Percentiles rank a stretch among this genome's conserved stretches.
phyloP scores from a whole-genome alignment of 2,888 invertebrate species.

The Trissonchulus sp. region DNA sequence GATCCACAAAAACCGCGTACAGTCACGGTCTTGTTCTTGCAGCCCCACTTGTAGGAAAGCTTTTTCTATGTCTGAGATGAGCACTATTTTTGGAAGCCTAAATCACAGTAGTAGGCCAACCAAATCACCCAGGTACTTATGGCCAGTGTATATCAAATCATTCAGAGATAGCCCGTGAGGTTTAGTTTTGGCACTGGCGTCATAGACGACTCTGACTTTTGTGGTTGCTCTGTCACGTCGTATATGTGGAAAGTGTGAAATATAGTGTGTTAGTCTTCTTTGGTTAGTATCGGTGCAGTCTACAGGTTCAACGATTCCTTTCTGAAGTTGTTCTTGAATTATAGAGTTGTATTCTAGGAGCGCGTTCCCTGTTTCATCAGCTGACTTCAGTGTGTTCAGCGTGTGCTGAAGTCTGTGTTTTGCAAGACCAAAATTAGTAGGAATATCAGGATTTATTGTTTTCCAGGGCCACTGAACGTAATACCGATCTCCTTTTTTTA shows the following conservation, averaged over 20 bases:
- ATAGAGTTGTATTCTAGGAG: not conserved
- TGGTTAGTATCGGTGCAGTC: not conserved
- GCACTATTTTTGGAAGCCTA: not conserved
- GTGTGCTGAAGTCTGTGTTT: not conserved
- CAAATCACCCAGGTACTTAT: not conserved
- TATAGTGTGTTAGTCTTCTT: slow-evolving; percentile 8
- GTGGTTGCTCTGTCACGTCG: slow-evolving; percentile 9
- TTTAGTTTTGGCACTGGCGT: slow-evolving; percentile 18
- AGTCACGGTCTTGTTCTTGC: slow-evolving; percentile 32
- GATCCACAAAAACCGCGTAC: slow-evolving; percentile 14
- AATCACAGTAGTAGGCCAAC: not conserved
- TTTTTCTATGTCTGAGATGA: slow-evolving; percentile 37
- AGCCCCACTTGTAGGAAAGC: slow-evolving; percentile 40
- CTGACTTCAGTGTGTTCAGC: not conserved
- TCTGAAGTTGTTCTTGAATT: not conserved
- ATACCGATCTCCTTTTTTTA: not conserved
- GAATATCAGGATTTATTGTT: not conserved
- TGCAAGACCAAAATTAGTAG: not conserved
- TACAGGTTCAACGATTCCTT: slow-evolving; percentile 7
- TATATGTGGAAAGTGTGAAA: slow-evolving; percentile 9
- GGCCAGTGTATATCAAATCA: slow-evolving; percentile 12
- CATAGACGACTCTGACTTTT: slow-evolving; percentile 24
- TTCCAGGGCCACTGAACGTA: not conserved
- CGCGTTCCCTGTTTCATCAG: not conserved
- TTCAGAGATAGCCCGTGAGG: not conserved